A percentile compares a stretch with the other conserved stretches of the same genome.
phyloP scores from a whole-genome alignment of 1,140 invertebrate species.

The Cepaea nemoralis region DNA sequence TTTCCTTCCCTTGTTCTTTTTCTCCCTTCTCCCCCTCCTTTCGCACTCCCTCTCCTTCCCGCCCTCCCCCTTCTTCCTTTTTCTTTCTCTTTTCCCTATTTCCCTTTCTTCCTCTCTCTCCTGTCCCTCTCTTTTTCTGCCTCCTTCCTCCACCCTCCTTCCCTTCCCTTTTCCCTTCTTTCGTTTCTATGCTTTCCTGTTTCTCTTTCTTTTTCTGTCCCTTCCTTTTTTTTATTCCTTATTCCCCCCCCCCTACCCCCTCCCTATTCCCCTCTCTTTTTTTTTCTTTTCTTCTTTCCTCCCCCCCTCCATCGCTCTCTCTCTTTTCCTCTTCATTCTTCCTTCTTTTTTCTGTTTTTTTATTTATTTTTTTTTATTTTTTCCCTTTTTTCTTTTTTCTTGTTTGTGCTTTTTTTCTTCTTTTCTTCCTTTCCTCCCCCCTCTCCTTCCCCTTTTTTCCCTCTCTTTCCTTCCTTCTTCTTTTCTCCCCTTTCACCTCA shows the following conservation, averaged over 20 bases:
- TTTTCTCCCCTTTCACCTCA: not conserved
- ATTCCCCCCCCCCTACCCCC: not conserved
- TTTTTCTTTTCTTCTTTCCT: conserved; percentile 32
- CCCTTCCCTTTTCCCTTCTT: too few species aligned
- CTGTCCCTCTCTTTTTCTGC: not conserved
- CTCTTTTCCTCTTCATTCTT: conserved; percentile 24
- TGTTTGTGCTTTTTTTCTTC: conserved; percentile 6
- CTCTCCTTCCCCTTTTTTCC: not conserved
- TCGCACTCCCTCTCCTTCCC: not conserved
- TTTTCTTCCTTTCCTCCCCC: not conserved
- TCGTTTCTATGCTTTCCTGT: not conserved
- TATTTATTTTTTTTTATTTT: not conserved
- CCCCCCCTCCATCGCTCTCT: conserved; percentile 18
- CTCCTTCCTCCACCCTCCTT: not conserved
- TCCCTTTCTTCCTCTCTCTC: not conserved
- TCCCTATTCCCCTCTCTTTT: conserved; percentile 5
- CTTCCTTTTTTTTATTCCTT: conserved; percentile 14
- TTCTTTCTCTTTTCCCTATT: not conserved
- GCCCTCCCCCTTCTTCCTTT: not conserved
- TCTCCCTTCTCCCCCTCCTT: not conserved
- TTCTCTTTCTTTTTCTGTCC: not conserved
- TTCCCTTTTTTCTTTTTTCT: not conserved
- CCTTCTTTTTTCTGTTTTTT: conserved; percentile 5
- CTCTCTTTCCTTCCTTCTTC: not conserved
- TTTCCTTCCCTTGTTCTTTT: not conserved